Conservation (phyloP, 2,113 vertebrate species). For the Rhizomys pruinosus region DNA sequence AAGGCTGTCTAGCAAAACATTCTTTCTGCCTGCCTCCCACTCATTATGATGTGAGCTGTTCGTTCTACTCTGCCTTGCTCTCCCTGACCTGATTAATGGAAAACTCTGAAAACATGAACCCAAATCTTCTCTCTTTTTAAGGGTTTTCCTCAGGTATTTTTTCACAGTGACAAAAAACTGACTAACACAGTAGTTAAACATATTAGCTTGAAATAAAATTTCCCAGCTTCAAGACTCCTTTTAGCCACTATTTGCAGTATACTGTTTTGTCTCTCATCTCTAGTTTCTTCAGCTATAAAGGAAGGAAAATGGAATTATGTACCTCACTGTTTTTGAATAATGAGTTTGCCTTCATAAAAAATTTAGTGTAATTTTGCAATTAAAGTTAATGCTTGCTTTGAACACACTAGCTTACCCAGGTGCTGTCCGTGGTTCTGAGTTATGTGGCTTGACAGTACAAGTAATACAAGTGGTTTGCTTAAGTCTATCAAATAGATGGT, state of each 20-base stretch:
- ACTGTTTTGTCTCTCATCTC: neutral
- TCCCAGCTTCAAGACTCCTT: neutral
- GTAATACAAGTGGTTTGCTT: neutral
- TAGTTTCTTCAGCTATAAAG: slow-evolving; percentile 28
- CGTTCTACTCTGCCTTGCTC: no score
- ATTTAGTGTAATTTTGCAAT: slow-evolving; percentile 32
- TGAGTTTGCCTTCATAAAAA: neutral
- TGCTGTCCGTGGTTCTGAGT: slow-evolving; percentile 69
- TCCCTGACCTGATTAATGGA: neutral
- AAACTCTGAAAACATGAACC: neutral
- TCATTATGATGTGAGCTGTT: no score
- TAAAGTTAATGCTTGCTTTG: slow-evolving; percentile 33
- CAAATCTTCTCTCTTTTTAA: neutral
- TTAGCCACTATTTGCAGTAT: neutral
- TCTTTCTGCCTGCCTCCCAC: no score
- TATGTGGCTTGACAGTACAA: neutral
- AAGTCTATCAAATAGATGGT: neutral
- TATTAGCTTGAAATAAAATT: slow-evolving; percentile 44
- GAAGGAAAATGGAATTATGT: neutral
- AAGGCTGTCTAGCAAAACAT: no score
- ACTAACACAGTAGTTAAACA: neutral
- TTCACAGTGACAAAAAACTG: neutral
- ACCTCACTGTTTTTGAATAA: slow-evolving; percentile 4
- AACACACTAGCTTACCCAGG: neutral
- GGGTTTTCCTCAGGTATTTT: neutral